These are phyloP conservation scores for Mormyrus proboscirostris DNA, from an alignment of 2,797 vertebrate species.

Conservation along the genomic window DNA sequence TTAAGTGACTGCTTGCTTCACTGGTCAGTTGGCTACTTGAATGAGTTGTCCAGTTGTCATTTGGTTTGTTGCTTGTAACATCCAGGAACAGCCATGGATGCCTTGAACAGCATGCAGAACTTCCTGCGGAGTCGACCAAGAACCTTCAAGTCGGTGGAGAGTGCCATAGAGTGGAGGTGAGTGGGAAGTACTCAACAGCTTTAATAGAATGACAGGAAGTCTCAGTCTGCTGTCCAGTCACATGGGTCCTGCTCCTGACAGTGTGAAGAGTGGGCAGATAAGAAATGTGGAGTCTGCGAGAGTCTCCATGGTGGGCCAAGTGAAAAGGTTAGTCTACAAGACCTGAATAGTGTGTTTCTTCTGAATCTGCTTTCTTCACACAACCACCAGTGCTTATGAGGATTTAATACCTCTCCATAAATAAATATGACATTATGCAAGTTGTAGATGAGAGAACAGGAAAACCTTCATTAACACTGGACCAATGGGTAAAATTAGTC, in stretches of 20 bases:
- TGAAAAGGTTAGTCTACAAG: conserved; percentile 66
- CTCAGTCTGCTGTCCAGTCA: background rate
- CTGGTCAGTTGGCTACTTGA: background rate
- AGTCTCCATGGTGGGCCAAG: conserved; percentile 95
- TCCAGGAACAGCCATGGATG: conserved; percentile 95
- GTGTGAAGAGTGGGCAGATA: conserved; percentile 97
- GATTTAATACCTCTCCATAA: background rate
- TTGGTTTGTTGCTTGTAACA: conserved; percentile 5
- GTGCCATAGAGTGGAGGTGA: conserved; percentile 97
- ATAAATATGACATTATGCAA: background rate
- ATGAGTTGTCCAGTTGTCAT: background rate
- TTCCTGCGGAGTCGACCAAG: conserved; percentile 95
- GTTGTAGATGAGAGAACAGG: background rate
- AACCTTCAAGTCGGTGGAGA: conserved; percentile 94
- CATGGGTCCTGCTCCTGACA: conserved; percentile 38
- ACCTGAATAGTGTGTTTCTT: background rate
- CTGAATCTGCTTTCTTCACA: background rate
- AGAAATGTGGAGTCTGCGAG: conserved; percentile 89
- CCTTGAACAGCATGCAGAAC: conserved; percentile 98
- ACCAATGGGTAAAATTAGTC: background rate
- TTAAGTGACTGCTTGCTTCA: background rate
- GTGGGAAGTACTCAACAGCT: background rate
- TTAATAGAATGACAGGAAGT: background rate
- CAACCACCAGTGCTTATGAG: background rate
- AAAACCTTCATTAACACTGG: background rate